Percentiles rank a stretch among this genome's conserved stretches.
phyloP scores from a whole-genome alignment of 2,797 vertebrate genomes.

The Sylvia borin region DNA sequence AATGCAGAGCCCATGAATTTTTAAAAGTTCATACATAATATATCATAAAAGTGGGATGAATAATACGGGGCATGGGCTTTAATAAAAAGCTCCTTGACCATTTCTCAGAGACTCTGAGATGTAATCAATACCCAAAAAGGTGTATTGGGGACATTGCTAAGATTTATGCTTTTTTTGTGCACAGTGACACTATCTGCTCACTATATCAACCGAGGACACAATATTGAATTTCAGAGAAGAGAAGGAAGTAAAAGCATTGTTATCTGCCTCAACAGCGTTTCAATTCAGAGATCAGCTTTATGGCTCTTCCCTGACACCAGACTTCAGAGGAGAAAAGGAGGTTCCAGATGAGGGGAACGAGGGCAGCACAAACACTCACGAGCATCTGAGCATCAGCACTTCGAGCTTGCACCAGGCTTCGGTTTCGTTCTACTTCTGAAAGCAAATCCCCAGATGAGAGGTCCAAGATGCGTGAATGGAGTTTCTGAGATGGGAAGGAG shows the following conservation, averaged over 20 bases:
- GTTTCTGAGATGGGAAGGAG: conserved; percentile 80
- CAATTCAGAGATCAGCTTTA: conserved; percentile 69
- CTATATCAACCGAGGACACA: conserved; percentile 70
- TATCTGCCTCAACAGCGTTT: conserved; percentile 78
- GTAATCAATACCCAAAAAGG: conserved; percentile 86
- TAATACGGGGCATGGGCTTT: conserved; percentile 81
- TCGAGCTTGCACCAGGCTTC: conserved; percentile 74
- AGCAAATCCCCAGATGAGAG: conserved; percentile 86
- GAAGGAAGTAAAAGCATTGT: conserved; percentile 79
- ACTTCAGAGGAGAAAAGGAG: conserved; percentile 35
- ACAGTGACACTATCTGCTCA: conserved; percentile 81
- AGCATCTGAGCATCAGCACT: conserved; percentile 76
- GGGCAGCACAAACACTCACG: conserved; percentile 74
- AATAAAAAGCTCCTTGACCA: conserved; percentile 84
- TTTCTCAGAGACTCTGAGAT: conserved; percentile 81
- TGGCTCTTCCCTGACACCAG: conserved; percentile 59
- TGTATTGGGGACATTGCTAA: conserved; percentile 84
- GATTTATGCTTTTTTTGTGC: conserved; percentile 81
- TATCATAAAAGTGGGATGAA: conserved; percentile 86
- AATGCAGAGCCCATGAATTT: conserved; percentile 79
- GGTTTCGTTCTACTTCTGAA: conserved; percentile 81
- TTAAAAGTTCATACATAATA: conserved; percentile 91
- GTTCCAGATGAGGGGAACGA: conserved; percentile 27
- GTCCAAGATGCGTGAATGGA: conserved; percentile 86
- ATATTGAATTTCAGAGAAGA: conserved; percentile 77